These are phyloP conservation scores for Dromaius novaehollandiae DNA, from an alignment of 2,113 vertebrate genomes.

Conservation along the genomic window DNA sequence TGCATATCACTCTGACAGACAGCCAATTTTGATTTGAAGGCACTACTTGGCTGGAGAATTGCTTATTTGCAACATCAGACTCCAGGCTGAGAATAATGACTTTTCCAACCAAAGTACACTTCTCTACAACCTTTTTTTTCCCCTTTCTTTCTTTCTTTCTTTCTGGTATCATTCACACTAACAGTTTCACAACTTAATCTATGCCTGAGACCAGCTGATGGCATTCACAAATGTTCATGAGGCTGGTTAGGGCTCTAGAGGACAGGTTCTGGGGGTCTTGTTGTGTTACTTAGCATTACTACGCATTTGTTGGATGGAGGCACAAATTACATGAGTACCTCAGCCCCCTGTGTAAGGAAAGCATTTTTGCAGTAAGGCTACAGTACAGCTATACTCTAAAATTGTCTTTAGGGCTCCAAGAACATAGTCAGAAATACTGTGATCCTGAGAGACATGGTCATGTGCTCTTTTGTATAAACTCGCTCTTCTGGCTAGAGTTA, in stretches of 20 bases:
- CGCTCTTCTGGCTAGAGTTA: not conserved
- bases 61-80: not conserved
- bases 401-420: not conserved
- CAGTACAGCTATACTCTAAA: not conserved
- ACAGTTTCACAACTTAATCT: not conserved
- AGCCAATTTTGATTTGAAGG: not conserved
- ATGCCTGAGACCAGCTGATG: not conserved
- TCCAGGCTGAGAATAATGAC: not conserved
- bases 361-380: not conserved
- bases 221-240: not conserved
- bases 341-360: not conserved
- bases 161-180: not conserved
- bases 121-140: not conserved
- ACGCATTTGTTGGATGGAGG: not conserved
- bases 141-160: not conserved
- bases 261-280: not conserved
- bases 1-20: not conserved
- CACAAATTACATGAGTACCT: not conserved
- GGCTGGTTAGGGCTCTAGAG: not conserved
- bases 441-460: not conserved
- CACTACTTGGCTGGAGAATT: not conserved
- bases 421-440: not conserved
- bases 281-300: not conserved
- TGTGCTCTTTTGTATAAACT: not conserved
- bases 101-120: not conserved